Base-by-base conservation (phyloP, 2,113 vertebrate species). In the Ictalurus furcatus region DNA sequence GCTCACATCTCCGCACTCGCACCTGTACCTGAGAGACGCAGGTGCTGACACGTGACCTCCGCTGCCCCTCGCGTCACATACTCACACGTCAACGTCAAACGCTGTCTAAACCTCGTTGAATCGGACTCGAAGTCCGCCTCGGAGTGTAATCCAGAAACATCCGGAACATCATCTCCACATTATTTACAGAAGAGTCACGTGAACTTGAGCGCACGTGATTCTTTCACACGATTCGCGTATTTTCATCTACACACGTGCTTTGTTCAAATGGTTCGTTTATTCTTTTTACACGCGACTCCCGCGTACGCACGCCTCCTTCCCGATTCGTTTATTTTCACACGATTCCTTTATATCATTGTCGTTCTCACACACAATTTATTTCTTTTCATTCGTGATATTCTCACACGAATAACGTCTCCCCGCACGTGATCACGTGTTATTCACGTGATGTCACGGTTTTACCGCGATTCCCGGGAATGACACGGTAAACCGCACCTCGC, bases 1-100 rank as follows among this genome's bases (percentile, higher is more conserved):
- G 52, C 69, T 69, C 67, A 78, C 78, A 21, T 34, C 16, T 58
- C 52, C 19, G 48, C 86, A 79, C 67, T 78, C 34, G 48, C 65
- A 37, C 87, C 58, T 30, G 65, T 74, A 76, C 82, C 83, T 54
- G 61, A 85, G 74, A 79, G 80, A 73, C 52, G 82, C 79, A 82
- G 86, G 59, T 65, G 44, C 9, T 58, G 71, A 59, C 59, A 80
- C 59, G 78, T 88, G 69, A 88, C 80, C 78, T 67, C 84, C 54
- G 34, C 88, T 89, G 19, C 1, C n/a, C 88, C 76, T 79, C 86
- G 48, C 19, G 28, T 80, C 78, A 30, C 25, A 56, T 16, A 5
- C 28, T 5, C 37, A 28, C 52, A 48, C 78, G 78, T 58, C 83
- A 86, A 74, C 59, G 71, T 91, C 88, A 91, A 69, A 85, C 37